Percentiles rank a stretch among this genome's conserved stretches.
These are phyloP conservation scores for Arion vulgaris DNA, from an alignment of 1,140 invertebrate species.

Conservation along the genomic window DNA sequence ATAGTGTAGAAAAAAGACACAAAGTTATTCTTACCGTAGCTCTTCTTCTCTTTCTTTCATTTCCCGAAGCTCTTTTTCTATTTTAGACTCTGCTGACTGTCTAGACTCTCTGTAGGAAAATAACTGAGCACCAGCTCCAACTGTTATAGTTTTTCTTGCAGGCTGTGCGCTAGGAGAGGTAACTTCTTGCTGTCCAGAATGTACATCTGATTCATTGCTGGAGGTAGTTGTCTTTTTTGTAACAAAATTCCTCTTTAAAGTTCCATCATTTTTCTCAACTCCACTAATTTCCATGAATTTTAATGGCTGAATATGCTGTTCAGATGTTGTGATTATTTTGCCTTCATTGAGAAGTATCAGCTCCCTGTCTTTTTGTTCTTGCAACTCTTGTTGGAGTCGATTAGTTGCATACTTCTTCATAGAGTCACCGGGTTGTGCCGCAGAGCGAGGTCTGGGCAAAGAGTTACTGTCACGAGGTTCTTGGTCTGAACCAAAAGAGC, in stretches of 20 bases:
- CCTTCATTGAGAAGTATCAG: constrained; percentile 58
- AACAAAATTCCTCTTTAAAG: constrained; percentile 63
- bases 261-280: constrained; percentile 44
- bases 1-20: too few relatives aligned
- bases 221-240: constrained; percentile 39
- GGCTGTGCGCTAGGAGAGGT: constrained; percentile 8
- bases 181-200: neutral
- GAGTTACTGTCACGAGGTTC: neutral
- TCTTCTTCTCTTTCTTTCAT: constrained; percentile 69
- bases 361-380: constrained; percentile 59
- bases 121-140: constrained; percentile 47
- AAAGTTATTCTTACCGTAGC: constrained; percentile 54
- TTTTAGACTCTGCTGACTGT: constrained; percentile 66
- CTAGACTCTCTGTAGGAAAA: constrained; percentile 66
- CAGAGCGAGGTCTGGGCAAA: neutral
- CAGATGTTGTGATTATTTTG: constrained; percentile 64
- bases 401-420: constrained; percentile 59
- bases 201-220: constrained; percentile 13
- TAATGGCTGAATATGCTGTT: constrained; percentile 60
- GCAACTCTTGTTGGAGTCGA: constrained; percentile 63
- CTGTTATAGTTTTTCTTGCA: constrained; percentile 36
- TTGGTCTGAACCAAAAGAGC: constrained; percentile 14
- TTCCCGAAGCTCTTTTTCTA: constrained; percentile 66
- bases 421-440: constrained; percentile 28
- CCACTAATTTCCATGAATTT: constrained; percentile 61